Percentiles rank a stretch among this genome's conserved stretches.
Conservation (phyloP, 2,797 vertebrate genomes). For the Spatula versicolor region DNA sequence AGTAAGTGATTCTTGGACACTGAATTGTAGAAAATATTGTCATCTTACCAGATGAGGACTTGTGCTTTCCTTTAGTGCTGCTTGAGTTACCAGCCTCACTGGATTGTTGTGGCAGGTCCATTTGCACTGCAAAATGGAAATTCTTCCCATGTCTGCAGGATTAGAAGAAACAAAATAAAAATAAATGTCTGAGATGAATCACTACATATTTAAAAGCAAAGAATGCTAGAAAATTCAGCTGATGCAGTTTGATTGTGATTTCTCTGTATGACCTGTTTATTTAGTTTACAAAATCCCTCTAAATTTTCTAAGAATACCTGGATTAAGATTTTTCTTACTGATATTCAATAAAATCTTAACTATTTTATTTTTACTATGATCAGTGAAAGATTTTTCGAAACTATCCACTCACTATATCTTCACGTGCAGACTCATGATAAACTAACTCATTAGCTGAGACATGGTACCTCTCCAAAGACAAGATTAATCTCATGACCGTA, state of each 20-base stretch:
- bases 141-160: neutral
- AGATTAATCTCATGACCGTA: neutral
- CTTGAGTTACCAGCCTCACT: neutral
- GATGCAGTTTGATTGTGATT: neutral
- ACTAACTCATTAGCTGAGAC: neutral
- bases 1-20: neutral
- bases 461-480: neutral
- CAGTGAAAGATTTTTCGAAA: neutral
- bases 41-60: neutral
- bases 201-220: neutral
- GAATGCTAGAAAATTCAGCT: neutral
- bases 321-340: neutral
- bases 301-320: neutral
- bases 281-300: neutral
- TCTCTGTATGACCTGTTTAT: neutral
- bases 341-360: neutral
- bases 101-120: neutral
- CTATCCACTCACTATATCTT: neutral
- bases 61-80: neutral
- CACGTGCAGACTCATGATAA: neutral
- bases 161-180: neutral
- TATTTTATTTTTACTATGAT: neutral
- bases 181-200: neutral
- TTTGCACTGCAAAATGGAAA: neutral
- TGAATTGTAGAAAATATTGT: constrained; percentile 4